These are phyloP conservation scores for Mechanitis mazaeus DNA, from an alignment of 2,888 invertebrate species.

Conservation along the genomic window DNA sequence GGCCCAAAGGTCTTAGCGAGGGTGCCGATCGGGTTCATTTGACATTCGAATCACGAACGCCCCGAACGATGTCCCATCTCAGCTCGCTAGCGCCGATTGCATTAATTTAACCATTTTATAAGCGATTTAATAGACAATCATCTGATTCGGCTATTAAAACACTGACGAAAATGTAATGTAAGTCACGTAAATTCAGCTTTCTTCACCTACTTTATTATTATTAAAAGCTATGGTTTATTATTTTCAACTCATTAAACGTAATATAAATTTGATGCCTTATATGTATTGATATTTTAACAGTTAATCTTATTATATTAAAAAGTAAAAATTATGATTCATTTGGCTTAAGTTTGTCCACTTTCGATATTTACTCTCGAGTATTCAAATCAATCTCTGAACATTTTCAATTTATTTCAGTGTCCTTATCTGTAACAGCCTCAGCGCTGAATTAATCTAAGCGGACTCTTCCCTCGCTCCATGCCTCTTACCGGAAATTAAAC, in stretches of 20 bases:
- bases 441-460: slow-evolving; percentile 75
- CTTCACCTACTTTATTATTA: background rate
- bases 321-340: slow-evolving; percentile 23
- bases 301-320: background rate
- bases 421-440: slow-evolving; percentile 74
- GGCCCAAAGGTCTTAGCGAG: slow-evolving; percentile 44
- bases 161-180: slow-evolving; percentile 35
- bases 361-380: slow-evolving; percentile 68
- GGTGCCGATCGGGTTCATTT: slow-evolving; percentile 56
- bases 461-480: slow-evolving; percentile 46
- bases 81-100: slow-evolving; percentile 68
- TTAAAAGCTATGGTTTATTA: background rate
- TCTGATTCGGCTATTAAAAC: slow-evolving; percentile 55
- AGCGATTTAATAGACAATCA: slow-evolving; percentile 72
- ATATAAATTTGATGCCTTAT: too few species aligned
- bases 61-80: slow-evolving; percentile 72
- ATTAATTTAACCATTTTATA: slow-evolving; percentile 75
- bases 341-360: slow-evolving; percentile 37
- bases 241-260: too few species aligned
- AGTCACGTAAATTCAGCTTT: slow-evolving; percentile 7
- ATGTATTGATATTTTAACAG: too few species aligned
- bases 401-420: slow-evolving; percentile 78
- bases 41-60: slow-evolving; percentile 69
- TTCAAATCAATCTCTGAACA: slow-evolving; percentile 77
- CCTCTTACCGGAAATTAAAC: slow-evolving; percentile 77